phyloP scores from a whole-genome alignment of 2,888 invertebrate genomes.

The Autographa gamma region DNA sequence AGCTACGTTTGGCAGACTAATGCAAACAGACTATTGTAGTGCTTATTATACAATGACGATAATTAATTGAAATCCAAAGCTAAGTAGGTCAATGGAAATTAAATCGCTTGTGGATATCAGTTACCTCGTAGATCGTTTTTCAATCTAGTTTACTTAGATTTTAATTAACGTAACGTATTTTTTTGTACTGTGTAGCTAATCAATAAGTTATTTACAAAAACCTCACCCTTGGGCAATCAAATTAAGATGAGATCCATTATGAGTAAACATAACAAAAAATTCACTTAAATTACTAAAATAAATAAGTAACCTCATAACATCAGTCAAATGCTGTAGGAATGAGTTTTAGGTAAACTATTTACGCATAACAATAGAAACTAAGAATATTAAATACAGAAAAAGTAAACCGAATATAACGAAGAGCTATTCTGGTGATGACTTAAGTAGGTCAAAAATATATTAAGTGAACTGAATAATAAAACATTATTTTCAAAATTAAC shows the following conservation, averaged over 20 bases:
- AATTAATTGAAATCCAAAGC: conserved; percentile 33
- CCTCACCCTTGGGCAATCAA: neutral
- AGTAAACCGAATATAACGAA: neutral
- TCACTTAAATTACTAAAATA: neutral
- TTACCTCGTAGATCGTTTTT: neutral
- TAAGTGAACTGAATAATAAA: conserved; percentile 26
- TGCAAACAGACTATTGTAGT: conserved; percentile 24
- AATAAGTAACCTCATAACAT: neutral
- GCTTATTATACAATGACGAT: conserved; percentile 25
- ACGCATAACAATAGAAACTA: neutral
- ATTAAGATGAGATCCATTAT: neutral
- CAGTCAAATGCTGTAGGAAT: neutral
- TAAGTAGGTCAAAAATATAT: conserved; percentile 46
- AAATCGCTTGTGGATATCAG: neutral
- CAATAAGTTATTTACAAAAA: neutral
- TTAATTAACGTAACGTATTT: neutral
- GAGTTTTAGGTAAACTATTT: neutral
- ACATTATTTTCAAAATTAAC: conserved; percentile 59
- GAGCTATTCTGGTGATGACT: conserved; percentile 14
- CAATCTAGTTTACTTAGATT: neutral
- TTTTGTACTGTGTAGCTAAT: neutral
- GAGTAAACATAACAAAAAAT: no score
- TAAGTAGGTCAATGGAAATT: conserved; percentile 36
- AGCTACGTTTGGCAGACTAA: conserved; percentile 24
- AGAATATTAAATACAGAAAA: neutral